Percentiles rank a stretch among this genome's conserved stretches.
These are phyloP conservation scores for Protaetia brevitarsis DNA, from an alignment of 1,140 invertebrate species.

Conservation along the genomic window DNA sequence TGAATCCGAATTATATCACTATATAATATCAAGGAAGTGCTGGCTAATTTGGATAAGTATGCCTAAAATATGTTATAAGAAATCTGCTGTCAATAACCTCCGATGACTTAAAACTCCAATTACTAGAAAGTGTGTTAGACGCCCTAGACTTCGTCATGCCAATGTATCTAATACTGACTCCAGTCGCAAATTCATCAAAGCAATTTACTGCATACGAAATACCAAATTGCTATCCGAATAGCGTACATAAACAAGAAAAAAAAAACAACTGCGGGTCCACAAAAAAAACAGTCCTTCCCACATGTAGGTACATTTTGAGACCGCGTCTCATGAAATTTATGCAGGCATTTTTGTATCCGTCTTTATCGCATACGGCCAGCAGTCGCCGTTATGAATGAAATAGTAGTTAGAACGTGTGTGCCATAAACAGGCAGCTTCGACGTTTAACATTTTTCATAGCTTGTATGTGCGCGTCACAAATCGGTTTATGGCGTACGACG, in stretches of 20 bases:
- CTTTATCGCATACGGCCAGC: background rate
- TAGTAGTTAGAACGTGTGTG: constrained; percentile 4
- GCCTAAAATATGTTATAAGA: background rate
- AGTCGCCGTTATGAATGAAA: constrained; percentile 6
- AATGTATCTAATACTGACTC: background rate
- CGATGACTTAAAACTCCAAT: background rate
- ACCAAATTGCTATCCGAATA: too few species aligned
- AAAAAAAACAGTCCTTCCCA: background rate
- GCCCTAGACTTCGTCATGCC: background rate
- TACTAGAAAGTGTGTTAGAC: constrained; percentile 12
- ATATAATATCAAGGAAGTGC: background rate
- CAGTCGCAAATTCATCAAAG: too few species aligned
- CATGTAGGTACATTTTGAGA: background rate
- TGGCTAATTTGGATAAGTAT: background rate
- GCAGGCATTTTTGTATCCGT: background rate
- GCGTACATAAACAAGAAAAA: too few species aligned
- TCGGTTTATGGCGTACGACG: background rate
- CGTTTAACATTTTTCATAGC: background rate
- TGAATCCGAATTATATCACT: background rate
- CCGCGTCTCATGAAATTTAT: too few species aligned
- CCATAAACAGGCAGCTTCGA: background rate
- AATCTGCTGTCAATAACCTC: constrained; percentile 10
- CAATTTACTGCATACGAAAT: background rate
- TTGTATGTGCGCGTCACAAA: background rate
- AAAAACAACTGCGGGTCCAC: too few species aligned